These are phyloP conservation scores for Acrocyrtus sp. DNA, from an alignment of 2,888 invertebrate species.

Conservation along the genomic window DNA sequence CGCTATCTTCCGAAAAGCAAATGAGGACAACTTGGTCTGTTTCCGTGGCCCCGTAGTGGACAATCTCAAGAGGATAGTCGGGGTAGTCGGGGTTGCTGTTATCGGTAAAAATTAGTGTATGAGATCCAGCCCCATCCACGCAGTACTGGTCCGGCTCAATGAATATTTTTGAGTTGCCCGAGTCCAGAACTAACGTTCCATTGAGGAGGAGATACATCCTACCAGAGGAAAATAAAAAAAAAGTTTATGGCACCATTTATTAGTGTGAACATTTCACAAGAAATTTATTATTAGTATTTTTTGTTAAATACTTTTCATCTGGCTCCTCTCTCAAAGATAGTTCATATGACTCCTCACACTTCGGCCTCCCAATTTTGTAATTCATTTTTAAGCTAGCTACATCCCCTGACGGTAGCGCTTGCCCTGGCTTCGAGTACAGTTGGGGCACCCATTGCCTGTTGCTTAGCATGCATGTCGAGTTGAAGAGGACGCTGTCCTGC, in stretches of 20 bases:
- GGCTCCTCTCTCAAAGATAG: constrained; percentile 52
- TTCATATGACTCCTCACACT: constrained; percentile 53
- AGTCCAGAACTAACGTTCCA: constrained; percentile 58
- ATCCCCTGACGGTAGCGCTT: constrained; percentile 11
- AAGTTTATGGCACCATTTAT: neutral
- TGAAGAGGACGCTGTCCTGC: constrained; percentile 54
- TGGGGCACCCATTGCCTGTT: constrained; percentile 56
- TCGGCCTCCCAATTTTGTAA: constrained; percentile 56
- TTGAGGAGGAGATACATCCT: constrained; percentile 58
- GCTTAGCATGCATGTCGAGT: constrained; percentile 52
- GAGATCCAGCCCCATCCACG: constrained; percentile 65
- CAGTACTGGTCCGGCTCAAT: constrained; percentile 68
- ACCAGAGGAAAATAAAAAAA: constrained; percentile 8
- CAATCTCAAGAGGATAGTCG: constrained; percentile 49
- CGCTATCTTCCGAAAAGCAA: constrained; percentile 55
- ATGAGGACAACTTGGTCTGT: constrained; percentile 60
- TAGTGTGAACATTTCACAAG: neutral
- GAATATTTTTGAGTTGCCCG: constrained; percentile 66
- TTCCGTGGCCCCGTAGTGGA: constrained; percentile 54
- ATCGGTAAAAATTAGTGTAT: constrained; percentile 36
- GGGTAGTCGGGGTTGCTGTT: constrained; percentile 42
- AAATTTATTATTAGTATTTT: constrained; percentile 2
- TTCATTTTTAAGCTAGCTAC: constrained; percentile 26
- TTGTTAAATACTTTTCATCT: constrained; percentile 51
- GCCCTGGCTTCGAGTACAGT: constrained; percentile 50